Base-by-base conservation (phyloP, 2,113 vertebrate genomes). In the Boleophthalmus pectinirostris region DNA sequence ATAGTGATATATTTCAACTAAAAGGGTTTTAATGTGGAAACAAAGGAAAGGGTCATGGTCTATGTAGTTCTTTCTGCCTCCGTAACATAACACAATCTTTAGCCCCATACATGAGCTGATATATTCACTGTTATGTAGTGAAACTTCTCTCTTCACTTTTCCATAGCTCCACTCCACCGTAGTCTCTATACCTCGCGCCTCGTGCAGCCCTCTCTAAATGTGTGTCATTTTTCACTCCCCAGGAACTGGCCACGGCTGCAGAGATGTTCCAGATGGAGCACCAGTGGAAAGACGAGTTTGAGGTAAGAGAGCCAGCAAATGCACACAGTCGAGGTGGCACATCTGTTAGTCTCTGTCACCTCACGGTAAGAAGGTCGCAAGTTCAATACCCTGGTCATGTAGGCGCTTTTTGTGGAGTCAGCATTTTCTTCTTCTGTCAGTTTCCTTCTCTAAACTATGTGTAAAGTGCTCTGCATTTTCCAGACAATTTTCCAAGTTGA, bases 211-310 rank as follows among this genome's bases (percentile, higher is more conserved):
- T 58, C 43, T 77, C 73, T 81, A 70, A 83, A 82, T 75, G 72
- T 33, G 47, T 81, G 74, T 79, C 68, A 21, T 83, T 20, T 71
- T 84, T 92, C 66, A 79, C 82, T 90, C 91, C 82, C 63, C 90
- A 99, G 98, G 95, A 94, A 78, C 94, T 99, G 29, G 98, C 96
- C 75, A 93, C 94, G 86, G 94, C 95, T 88, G 98, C 98, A 15
- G 97, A 98, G 84, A 92, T 92, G 46, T 95, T 96, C 81, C 98
- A 99, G 92, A 94, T 93, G 79, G 93, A 91, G 0, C 96, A 98
- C 89, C 89, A 92, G 66, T 99, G 97, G 97, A 95, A 95, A 72
- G 95, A 97, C 15, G 96, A 97, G 53, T 97, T 96, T 87, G 94
- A 92, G 90, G 98, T 99, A 95, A 95, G 91, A 63, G 16, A 73